Evolutionary conservation across 2,797 vertebrate species (phyloP).

Genomic region (Fundulus diaphanus): DNA sequence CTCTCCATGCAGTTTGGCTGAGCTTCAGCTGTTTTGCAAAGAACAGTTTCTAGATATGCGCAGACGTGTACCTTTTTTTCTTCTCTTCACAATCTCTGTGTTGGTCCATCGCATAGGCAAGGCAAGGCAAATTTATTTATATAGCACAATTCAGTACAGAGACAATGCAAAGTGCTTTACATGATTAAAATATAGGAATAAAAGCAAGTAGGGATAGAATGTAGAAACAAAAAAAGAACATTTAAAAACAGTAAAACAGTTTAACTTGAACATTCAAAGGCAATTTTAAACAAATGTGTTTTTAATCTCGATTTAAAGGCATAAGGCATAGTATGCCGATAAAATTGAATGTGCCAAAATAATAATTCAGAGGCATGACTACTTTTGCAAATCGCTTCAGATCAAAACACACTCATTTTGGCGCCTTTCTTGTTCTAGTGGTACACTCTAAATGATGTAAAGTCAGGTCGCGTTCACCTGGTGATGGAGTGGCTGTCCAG

Average conservation of each 20-base stretch:
- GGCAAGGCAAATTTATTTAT: no score
- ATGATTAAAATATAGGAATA: no score
- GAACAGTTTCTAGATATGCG: background rate
- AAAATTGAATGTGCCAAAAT: background rate
- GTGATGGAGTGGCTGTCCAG: conserved; percentile 87
- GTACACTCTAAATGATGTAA: conserved; percentile 90
- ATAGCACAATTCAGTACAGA: no score
- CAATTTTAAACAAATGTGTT: no score
- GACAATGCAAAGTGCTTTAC: no score
- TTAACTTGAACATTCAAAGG: no score
- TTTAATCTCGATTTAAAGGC: no score
- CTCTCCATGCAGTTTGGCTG: background rate
- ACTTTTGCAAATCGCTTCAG: background rate
- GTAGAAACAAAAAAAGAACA: no score
- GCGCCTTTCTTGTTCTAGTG: conserved; percentile 77
- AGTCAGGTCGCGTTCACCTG: conserved; percentile 89
- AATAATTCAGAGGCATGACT: background rate
- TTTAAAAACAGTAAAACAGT: no score
- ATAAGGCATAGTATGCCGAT: background rate
- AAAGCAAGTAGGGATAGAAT: no score
- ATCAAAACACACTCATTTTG: background rate
- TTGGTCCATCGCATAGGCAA: background rate
- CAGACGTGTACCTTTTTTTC: background rate
- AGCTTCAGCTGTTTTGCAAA: background rate
- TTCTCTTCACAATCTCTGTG: background rate